Evolutionary conservation across 2,888 invertebrate species (phyloP).

Genomic region (Cerceris ruficornis): DNA sequence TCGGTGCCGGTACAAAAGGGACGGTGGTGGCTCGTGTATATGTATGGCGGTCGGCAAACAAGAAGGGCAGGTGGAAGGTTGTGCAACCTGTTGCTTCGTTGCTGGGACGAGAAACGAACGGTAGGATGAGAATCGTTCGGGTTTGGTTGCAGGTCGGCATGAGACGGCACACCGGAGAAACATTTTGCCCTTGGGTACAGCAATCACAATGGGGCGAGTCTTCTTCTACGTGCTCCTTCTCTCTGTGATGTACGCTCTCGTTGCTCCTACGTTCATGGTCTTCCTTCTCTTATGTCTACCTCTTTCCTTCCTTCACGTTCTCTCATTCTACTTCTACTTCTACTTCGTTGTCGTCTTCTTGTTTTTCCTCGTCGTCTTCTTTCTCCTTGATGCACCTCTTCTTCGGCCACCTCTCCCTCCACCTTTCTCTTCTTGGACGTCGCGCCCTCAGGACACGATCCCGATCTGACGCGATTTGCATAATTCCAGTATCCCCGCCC

Average conservation of each 20-base stretch:
- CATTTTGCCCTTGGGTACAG: constrained; percentile 68
- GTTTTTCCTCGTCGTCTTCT: constrained; percentile 36
- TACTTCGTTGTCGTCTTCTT: constrained; percentile 40
- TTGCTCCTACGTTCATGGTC: constrained; percentile 34
- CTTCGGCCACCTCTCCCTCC: constrained; percentile 38
- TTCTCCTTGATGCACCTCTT: constrained; percentile 52
- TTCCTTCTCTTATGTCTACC: constrained; percentile 30
- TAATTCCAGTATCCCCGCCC: constrained; percentile 80
- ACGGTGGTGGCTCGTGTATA: constrained; percentile 45
- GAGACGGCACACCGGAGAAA: constrained; percentile 63
- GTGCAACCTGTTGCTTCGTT: constrained; percentile 76
- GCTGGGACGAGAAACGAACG: constrained; percentile 63
- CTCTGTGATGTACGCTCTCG: constrained; percentile 51
- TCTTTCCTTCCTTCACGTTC: constrained; percentile 36
- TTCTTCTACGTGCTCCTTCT: constrained; percentile 49
- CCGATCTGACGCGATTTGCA: constrained; percentile 80
- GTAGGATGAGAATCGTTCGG: constrained; percentile 64
- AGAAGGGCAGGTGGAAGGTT: constrained; percentile 75
- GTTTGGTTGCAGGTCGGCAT: constrained; percentile 62
- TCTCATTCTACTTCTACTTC: constrained; percentile 31
- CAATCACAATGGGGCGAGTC: constrained; percentile 72
- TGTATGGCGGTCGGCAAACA: constrained; percentile 69
- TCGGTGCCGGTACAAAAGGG: constrained; percentile 51
- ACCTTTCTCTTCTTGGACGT: constrained; percentile 62
- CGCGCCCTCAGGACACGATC: constrained; percentile 79